Conservation (phyloP, 2,113 vertebrate species). For the Bombycilla garrulus region DNA sequence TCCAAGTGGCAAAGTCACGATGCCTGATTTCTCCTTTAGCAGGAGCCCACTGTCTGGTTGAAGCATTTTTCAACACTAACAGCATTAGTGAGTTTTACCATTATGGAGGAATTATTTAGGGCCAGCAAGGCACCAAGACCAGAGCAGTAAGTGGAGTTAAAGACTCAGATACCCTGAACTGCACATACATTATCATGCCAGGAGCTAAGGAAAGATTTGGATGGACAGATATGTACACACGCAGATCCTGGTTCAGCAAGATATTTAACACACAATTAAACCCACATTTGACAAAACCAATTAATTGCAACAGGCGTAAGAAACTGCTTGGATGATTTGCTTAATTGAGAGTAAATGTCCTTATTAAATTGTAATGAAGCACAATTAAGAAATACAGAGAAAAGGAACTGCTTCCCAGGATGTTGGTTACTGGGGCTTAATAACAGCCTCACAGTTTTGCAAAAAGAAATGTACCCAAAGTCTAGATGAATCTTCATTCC, state of each 20-base stretch:
- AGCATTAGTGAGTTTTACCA: background rate
- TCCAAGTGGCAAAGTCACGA: background rate
- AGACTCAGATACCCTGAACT: background rate
- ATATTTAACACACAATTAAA: constrained; percentile 23
- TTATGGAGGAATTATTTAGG: background rate
- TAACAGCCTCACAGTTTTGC: background rate
- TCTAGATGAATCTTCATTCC: background rate
- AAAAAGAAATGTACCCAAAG: background rate
- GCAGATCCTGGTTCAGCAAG: constrained; percentile 25
- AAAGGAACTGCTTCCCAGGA: background rate
- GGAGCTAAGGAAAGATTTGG: background rate
- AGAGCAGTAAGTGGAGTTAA: background rate
- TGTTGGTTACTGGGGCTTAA: background rate
- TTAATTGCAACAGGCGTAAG: background rate
- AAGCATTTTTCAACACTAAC: background rate
- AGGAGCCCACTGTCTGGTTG: background rate
- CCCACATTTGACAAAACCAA: background rate
- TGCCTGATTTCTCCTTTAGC: background rate
- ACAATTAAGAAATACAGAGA: constrained; percentile 32
- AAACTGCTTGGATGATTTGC: constrained; percentile 37
- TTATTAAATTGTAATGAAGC: constrained; percentile 53
- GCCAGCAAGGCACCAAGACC: background rate
- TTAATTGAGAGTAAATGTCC: constrained; percentile 52
- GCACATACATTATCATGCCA: background rate
- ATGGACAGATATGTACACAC: background rate